These are phyloP conservation scores for Gymnocypris eckloni DNA, from an alignment of 2,797 vertebrate species.

Conservation along the genomic window DNA sequence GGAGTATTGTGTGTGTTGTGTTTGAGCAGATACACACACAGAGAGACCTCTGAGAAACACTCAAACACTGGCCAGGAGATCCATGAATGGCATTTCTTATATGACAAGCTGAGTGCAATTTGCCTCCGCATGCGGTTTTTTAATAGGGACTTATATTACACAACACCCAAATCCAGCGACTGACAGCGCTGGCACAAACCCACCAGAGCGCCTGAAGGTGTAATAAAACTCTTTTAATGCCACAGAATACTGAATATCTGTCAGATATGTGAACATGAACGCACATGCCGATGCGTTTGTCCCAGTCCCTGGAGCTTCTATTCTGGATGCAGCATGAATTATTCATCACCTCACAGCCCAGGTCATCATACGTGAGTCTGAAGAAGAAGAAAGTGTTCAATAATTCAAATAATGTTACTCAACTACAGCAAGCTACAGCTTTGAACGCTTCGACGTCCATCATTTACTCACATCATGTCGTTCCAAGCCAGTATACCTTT, in stretches of 20 bases:
- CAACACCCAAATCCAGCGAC: constrained; percentile 2
- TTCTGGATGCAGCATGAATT: constrained; percentile 71
- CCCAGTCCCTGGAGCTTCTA: constrained; percentile 58
- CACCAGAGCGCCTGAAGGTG: constrained; percentile 49
- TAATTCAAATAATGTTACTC: constrained; percentile 67
- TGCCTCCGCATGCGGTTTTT: not conserved
- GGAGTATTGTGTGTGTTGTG: too few species aligned
- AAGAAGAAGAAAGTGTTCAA: constrained; percentile 59
- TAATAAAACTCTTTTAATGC: constrained; percentile 59
- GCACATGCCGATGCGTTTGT: not conserved
- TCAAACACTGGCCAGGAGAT: constrained; percentile 57
- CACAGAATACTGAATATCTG: not conserved
- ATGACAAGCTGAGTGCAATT: constrained; percentile 37
- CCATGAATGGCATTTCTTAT: constrained; percentile 46
- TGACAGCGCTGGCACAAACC: constrained; percentile 52
- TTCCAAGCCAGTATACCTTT: not conserved
- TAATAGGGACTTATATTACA: constrained; percentile 9
- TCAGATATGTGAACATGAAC: constrained; percentile 46
- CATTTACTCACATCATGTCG: not conserved
- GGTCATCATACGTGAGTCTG: constrained; percentile 45
- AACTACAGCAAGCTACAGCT: not conserved
- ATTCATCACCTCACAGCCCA: constrained; percentile 62
- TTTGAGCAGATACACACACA: not conserved
- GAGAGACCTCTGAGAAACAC: constrained; percentile 47
- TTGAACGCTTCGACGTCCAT: not conserved